These are phyloP conservation scores for Platichthys flesus DNA, from an alignment of 2,113 vertebrate species.

Conservation along the genomic window DNA sequence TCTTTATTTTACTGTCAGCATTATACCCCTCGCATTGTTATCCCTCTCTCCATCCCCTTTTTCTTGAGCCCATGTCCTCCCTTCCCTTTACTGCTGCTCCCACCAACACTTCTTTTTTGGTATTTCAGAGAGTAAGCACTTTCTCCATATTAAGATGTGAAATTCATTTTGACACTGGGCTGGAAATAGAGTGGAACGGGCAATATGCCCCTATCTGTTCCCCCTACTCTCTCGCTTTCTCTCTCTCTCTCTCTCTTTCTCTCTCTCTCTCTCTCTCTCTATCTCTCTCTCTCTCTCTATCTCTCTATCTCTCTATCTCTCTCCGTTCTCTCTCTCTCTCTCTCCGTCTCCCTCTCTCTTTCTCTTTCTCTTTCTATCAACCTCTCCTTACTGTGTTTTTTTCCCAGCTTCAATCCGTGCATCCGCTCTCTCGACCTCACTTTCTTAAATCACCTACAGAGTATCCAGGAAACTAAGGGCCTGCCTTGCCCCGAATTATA, in stretches of 20 bases:
- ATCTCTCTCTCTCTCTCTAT: no score
- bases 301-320: constrained; percentile 19
- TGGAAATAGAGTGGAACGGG: constrained; percentile 80
- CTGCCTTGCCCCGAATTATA: constrained; percentile 60
- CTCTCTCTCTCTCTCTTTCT: constrained; percentile 13
- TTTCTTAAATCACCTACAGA: constrained; percentile 64
- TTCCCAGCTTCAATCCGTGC: constrained; percentile 33
- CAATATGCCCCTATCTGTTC: constrained; percentile 69
- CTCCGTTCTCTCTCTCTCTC: background rate
- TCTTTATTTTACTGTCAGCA: constrained; percentile 89
- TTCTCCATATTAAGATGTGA: constrained; percentile 90
- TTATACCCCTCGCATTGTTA: constrained; percentile 79
- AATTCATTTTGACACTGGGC: constrained; percentile 84
- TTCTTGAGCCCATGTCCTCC: constrained; percentile 62
- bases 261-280: background rate
- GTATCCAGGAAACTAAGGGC: constrained; percentile 58
- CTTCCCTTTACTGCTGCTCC: constrained; percentile 58
- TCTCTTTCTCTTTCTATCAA: constrained; percentile 11
- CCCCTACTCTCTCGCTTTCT: constrained; percentile 20
- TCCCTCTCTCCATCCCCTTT: constrained; percentile 61
- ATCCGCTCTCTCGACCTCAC: constrained; percentile 42
- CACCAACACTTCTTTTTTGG: constrained; percentile 72
- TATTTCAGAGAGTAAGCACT: constrained; percentile 90
- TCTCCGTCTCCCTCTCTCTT: no score
- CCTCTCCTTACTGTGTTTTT: constrained; percentile 23